A percentile compares a stretch with the other conserved stretches of the same genome.
Conservation (phyloP, 2,797 vertebrate species). For the Phrynocephalus vlangalii region DNA sequence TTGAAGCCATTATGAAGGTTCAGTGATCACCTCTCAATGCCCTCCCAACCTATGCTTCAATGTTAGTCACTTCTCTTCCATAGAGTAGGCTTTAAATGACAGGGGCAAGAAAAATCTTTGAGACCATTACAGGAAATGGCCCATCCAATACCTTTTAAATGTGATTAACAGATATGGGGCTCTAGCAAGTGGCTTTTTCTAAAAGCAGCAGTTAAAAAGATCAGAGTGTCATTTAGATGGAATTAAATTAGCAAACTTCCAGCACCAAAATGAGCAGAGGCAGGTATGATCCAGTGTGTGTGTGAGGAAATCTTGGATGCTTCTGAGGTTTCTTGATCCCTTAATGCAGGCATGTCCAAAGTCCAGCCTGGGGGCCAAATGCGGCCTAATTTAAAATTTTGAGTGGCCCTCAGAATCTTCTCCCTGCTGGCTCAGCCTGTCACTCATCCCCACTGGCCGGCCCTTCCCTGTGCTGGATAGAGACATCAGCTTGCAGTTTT, state of each 20-base stretch:
- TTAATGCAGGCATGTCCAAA: no score
- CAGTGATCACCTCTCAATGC: neutral
- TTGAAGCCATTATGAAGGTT: slow-evolving; percentile 39
- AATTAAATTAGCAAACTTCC: slow-evolving; percentile 15
- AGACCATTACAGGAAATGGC: slow-evolving; percentile 74
- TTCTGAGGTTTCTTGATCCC: no score
- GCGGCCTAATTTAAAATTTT: no score
- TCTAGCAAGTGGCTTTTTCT: neutral
- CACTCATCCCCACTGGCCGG: no score
- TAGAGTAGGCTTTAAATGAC: slow-evolving; percentile 42
- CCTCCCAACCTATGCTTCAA: slow-evolving; percentile 38
- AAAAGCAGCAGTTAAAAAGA: slow-evolving; percentile 60
- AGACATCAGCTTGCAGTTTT: no score
- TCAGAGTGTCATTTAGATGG: slow-evolving; percentile 54
- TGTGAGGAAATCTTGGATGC: no score
- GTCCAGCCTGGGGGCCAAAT: no score
- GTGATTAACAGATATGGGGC: slow-evolving; percentile 68
- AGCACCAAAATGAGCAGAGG: neutral
- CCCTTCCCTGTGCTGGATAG: no score
- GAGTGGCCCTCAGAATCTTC: no score
- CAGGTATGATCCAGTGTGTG: no score
- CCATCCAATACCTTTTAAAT: slow-evolving; percentile 70
- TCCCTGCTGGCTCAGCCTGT: no score
- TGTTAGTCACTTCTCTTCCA: neutral
- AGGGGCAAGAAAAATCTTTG: slow-evolving; percentile 64